Conservation (phyloP, 1,140 invertebrate species). For the Drosophila burlai region DNA sequence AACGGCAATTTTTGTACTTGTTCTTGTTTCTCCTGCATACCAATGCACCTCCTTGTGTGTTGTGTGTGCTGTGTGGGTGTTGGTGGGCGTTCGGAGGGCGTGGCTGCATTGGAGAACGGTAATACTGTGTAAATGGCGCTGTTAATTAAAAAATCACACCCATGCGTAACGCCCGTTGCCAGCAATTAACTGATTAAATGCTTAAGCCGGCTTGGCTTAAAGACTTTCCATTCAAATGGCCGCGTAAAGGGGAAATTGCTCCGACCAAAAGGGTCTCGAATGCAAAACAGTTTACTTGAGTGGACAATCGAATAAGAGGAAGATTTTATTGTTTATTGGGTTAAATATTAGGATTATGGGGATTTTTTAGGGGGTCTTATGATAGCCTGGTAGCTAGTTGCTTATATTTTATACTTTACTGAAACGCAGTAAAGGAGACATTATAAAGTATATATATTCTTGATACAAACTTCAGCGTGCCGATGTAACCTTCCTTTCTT, state of each 20-base stretch:
- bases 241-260: not conserved
- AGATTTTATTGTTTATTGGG: not conserved
- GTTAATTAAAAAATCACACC: slow-evolving; percentile 79
- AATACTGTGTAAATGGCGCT: slow-evolving; percentile 81
- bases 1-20: slow-evolving; percentile 78
- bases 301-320: not conserved
- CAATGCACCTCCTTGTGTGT: slow-evolving; percentile 6
- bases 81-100: slow-evolving; percentile 2
- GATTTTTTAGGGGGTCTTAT: not conserved
- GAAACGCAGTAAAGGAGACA: too few species aligned
- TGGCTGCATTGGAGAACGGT: slow-evolving; percentile 29
- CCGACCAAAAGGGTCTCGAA: not conserved
- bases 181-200: slow-evolving; percentile 82
- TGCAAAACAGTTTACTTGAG: slow-evolving; percentile 39
- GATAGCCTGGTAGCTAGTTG: not conserved
- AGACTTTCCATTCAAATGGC: slow-evolving; percentile 33
- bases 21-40: slow-evolving; percentile 45
- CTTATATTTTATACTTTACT: not conserved
- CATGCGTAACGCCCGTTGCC: slow-evolving; percentile 35
- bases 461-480: too few species aligned
- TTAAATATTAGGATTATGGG: too few species aligned
- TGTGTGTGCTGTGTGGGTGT: slow-evolving; percentile 4
- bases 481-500: too few species aligned
- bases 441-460: too few species aligned
- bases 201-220: slow-evolving; percentile 71